Evolutionary conservation across 2,113 vertebrate species (phyloP), one percentile per base, ranked within the genome.

Genomic region (Narcine bancroftii): DNA sequence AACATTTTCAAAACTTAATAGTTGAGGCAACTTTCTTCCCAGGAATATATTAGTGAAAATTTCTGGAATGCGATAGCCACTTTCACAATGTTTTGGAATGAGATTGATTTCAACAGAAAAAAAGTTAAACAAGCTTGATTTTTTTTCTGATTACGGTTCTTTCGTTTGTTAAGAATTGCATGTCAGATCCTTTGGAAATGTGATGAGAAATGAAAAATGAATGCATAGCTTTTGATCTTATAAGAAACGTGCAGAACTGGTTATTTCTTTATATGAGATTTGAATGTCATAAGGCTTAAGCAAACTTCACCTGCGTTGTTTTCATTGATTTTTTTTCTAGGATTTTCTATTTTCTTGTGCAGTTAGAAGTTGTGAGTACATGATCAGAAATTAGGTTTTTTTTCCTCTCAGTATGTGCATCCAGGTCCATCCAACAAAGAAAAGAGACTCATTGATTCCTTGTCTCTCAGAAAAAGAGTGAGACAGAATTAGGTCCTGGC

Each of bases 251-350:
- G 15, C 6, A 85, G 50, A 24, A 36, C n/a, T 36, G n/a, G 33
- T 85, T 85, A 56, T 83, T n/a, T 33, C 56, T 60, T 85, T 75
- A 19, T 83, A 53, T 56, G 81, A 85, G 81, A n/a, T 36, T 56
- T 36, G 29, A 60, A 4, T 85, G 33, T 60, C 29, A 36, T 36
- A 60, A 56, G 33, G 81, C 53, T 85, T 56, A 19, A n/a, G 53
- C 3, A 13, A 85, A 60, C 81, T 56, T 13, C 9, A 26, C 24
- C n/a, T 85, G 10, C 13, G 19, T 33, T 56, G 81, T 17, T 85
- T 60, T 85, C 53, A 85, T 60, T 85, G 81, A 60, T 85, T 85
- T 60, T 85, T 85, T 60, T 85, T 85, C 53, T 85, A 60, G 56
- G 79, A 47, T 3, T 53, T 83, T 83, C 47, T 60, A 60, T 36